phyloP scores from a whole-genome alignment of 2,113 vertebrate genomes.

The Rhabdomys dilectus region DNA sequence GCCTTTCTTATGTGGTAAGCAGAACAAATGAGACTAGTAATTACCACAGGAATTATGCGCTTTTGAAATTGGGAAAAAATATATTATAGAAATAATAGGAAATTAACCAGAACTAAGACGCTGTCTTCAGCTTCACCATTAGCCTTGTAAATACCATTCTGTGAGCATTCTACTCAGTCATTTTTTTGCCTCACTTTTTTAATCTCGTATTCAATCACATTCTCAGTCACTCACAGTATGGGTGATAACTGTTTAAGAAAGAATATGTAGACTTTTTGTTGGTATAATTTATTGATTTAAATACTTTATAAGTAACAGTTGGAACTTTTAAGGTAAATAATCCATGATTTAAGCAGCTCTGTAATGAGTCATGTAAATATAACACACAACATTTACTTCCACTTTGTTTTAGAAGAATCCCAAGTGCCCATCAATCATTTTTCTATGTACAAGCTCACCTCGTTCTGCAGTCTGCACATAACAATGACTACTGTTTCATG shows the following conservation, averaged over 20 bases:
- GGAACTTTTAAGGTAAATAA: slow-evolving; percentile 84
- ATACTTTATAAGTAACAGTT: slow-evolving; percentile 85
- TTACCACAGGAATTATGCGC: not conserved
- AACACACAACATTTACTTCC: slow-evolving; percentile 81
- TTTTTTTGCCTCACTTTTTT: not conserved
- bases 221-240: not conserved
- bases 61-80: not conserved
- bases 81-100: not conserved
- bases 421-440: slow-evolving; percentile 80
- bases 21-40: not conserved
- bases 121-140: not conserved
- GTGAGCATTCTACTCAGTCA: not conserved
- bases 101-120: not conserved
- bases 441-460: slow-evolving; percentile 84
- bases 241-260: slow-evolving; percentile 62
- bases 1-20: not conserved
- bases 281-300: slow-evolving; percentile 89
- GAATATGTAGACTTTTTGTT: slow-evolving; percentile 63
- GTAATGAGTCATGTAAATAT: slow-evolving; percentile 84
- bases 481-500: slow-evolving; percentile 83
- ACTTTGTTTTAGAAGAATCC: slow-evolving; percentile 83
- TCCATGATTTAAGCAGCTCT: slow-evolving; percentile 77
- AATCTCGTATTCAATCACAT: not conserved
- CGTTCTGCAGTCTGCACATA: slow-evolving; percentile 79
- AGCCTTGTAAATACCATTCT: not conserved